A percentile compares a stretch with the other conserved stretches of the same genome.
Evolutionary conservation across 2,113 vertebrate species (phyloP).

Genomic region (Hippocampus barbouri): DNA sequence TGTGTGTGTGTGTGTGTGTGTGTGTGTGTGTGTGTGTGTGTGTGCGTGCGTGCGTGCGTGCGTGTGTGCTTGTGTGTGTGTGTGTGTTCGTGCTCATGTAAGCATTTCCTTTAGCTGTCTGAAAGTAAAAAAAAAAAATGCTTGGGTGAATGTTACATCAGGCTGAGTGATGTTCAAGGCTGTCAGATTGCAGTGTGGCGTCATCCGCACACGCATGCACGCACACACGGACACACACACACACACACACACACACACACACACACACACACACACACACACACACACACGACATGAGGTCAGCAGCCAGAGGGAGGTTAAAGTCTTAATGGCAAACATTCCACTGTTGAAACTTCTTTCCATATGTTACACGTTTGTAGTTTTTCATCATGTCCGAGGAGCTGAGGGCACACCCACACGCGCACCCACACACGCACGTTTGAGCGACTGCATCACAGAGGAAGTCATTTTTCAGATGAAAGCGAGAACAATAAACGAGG

Average conservation of each 20-base stretch:
- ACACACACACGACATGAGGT: neutral
- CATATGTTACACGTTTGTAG: neutral
- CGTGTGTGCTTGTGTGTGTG: conserved; percentile 14
- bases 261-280: no score
- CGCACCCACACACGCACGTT: neutral
- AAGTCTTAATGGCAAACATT: conserved; percentile 8
- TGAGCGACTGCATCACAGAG: neutral
- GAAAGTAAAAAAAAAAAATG: neutral
- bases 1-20: conserved; percentile 5
- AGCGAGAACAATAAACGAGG: conserved; percentile 1
- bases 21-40: conserved; percentile 13
- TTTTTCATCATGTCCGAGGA: neutral
- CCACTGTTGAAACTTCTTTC: neutral
- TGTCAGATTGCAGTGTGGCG: conserved; percentile 3
- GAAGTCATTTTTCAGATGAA: neutral
- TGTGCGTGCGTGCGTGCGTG: conserved; percentile 7
- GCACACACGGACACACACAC: neutral
- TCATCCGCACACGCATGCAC: neutral
- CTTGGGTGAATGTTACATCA: conserved; percentile 1
- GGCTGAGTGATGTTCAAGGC: conserved; percentile 3
- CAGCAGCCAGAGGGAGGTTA: neutral
- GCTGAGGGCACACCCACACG: neutral
- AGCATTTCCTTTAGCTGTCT: conserved; percentile 1
- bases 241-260: no score
- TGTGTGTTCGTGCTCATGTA: conserved; percentile 5